Percentiles rank a stretch among this genome's conserved stretches.
These are phyloP conservation scores for Stenurella melanura DNA, from an alignment of 2,888 invertebrate genomes.

Conservation along the genomic window DNA sequence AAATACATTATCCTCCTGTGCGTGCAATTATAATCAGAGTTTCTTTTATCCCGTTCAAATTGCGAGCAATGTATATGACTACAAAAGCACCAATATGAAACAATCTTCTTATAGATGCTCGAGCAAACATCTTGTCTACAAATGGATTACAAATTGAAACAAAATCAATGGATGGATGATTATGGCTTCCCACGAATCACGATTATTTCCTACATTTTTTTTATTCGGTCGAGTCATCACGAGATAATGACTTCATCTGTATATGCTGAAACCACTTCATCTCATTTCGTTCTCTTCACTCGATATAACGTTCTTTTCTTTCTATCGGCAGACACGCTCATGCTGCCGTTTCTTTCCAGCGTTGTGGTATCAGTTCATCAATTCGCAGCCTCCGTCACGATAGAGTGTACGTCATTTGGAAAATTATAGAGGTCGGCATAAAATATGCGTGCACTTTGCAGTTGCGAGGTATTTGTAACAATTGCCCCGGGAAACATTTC, in stretches of 20 bases:
- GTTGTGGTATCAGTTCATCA: conserved; percentile 1
- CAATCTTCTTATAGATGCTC: background rate
- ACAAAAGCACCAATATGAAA: background rate
- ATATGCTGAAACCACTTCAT: conserved; percentile 39
- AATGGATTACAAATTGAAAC: conserved; percentile 52
- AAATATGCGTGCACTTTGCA: conserved; percentile 61
- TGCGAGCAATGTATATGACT: background rate
- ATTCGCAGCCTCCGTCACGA: conserved; percentile 57
- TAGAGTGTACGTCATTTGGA: conserved; percentile 60
- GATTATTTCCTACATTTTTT: conserved; percentile 62
- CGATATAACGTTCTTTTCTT: background rate
- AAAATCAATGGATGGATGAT: conserved; percentile 51
- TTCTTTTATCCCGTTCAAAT: too few species aligned
- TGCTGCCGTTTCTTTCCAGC: conserved; percentile 7
- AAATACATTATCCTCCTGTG: too few species aligned
- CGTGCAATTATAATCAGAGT: too few species aligned
- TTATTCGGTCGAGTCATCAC: conserved; percentile 63
- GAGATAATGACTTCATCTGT: conserved; percentile 66
- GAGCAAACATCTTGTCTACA: conserved; percentile 25
- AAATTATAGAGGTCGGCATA: conserved; percentile 60
- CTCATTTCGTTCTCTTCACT: conserved; percentile 30
- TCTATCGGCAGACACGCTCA: background rate
- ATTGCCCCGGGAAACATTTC: background rate
- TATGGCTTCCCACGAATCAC: conserved; percentile 62
- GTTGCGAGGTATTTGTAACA: conserved; percentile 45